These are phyloP conservation scores for Agrotis clavis DNA, from an alignment of 2,888 invertebrate species.

Conservation along the genomic window DNA sequence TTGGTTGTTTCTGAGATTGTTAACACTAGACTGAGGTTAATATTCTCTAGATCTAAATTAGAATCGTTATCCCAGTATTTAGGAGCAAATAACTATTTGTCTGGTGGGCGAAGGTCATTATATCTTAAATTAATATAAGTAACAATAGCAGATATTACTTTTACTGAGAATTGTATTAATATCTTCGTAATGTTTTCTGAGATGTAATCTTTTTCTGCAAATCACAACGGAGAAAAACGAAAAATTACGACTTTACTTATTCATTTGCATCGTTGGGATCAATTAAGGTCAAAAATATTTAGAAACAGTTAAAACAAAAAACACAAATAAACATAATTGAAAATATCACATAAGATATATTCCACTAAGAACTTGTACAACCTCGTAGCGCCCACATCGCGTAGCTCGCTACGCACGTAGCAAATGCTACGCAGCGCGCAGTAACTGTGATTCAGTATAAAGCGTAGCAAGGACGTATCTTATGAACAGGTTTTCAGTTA, in stretches of 20 bases:
- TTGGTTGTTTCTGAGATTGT: not conserved
- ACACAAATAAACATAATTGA: no score
- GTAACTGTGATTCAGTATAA: slow-evolving; percentile 9
- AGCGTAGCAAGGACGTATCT: slow-evolving; percentile 16
- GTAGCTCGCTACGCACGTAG: slow-evolving; percentile 57
- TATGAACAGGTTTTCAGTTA: slow-evolving; percentile 25
- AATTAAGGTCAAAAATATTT: not conserved
- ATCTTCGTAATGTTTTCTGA: not conserved
- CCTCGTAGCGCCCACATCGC: slow-evolving; percentile 16
- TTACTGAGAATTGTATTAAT: not conserved
- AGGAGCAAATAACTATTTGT: not conserved
- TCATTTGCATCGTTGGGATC: not conserved
- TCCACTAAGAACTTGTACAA: no score
- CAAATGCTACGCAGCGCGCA: slow-evolving; percentile 55
- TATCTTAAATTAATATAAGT: not conserved
- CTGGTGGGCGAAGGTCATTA: not conserved
- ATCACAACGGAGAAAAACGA: not conserved
- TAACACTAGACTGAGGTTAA: not conserved
- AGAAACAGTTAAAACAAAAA: no score
- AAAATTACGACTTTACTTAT: not conserved
- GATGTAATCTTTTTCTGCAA: not conserved
- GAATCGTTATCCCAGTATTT: not conserved
- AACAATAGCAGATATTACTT: not conserved
- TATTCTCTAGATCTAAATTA: not conserved
- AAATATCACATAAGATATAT: slow-evolving; percentile 27